Base-by-base conservation (phyloP, 2,888 invertebrate species). In the Aelia acuminata region DNA sequence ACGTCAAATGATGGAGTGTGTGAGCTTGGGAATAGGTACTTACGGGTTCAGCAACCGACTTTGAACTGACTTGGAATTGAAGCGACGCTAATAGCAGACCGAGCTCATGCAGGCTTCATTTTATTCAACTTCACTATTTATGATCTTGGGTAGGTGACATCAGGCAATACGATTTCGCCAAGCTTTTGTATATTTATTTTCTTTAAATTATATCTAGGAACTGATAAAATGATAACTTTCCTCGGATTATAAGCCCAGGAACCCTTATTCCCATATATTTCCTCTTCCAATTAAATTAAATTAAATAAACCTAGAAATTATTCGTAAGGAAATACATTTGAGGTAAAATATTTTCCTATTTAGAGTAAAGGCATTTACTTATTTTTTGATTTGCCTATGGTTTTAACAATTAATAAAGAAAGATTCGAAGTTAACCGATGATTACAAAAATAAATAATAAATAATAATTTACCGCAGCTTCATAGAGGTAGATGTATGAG, bases 71-170 rank as follows among this genome's bases (percentile, higher is more conserved):
- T 35, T 31, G 20, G 63, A 70, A 70, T 70, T 70, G 63, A 70
- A 70, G 18, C 63, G 31, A 70, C 18, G 63, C 63, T 35, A 70
- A 35, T 35, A 35, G 35, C 18, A 70, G 35, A 35, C 5, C 63
- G 35, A 70, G 63, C 63, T 35, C 63, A 70, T n/a, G n/a, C 63
- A 70, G 7, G 63, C 63, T 70, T 35, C 18, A 35, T 35, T 70
- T 70, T 70, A 70, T 70, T 70, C 63, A 70, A 70, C 31, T 70
- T 70, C 35, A 70, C 63, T 70, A 70, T 70, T 70, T 70, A 70
- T 70, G 63, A 26, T 70, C 63, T 8, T 20, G 63, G 35, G 18
- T 3, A 35, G 31, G 35, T 70, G 63, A 70, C 63, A 70, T 70
- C 63, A 70, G 63, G 31, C 63, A 35, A 20, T 35, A 70, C 31